These are phyloP conservation scores for Priocnemis perturbator DNA, from an alignment of 2,888 invertebrate genomes.

Conservation along the genomic window DNA sequence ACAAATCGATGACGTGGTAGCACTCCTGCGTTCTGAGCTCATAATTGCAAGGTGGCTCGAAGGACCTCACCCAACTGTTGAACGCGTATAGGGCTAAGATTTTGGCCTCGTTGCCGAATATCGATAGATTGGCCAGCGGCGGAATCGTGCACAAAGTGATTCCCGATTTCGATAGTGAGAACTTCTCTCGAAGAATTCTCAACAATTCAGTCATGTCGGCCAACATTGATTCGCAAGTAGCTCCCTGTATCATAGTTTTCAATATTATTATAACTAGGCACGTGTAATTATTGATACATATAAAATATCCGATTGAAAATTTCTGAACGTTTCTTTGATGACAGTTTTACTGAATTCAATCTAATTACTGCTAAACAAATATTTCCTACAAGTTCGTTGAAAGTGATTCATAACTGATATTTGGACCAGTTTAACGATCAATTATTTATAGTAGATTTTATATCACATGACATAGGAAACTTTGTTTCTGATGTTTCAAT, in stretches of 20 bases:
- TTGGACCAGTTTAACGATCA: no score
- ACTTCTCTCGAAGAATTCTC: slow-evolving; percentile 43
- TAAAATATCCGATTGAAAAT: no score
- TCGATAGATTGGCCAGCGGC: slow-evolving; percentile 59
- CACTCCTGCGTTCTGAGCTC: slow-evolving; percentile 9
- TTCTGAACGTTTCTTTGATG: neutral
- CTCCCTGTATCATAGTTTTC: slow-evolving; percentile 42
- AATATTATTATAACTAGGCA: neutral
- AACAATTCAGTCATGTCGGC: slow-evolving; percentile 53
- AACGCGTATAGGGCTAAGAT: slow-evolving; percentile 45
- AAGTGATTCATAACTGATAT: no score
- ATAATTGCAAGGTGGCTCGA: slow-evolving; percentile 20
- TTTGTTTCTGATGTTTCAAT: no score
- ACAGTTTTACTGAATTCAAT: neutral
- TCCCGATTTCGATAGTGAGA: slow-evolving; percentile 48
- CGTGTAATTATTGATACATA: neutral
- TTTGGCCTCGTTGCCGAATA: slow-evolving; percentile 38
- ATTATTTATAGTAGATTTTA: no score
- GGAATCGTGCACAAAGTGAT: slow-evolving; percentile 65
- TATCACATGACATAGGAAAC: no score
- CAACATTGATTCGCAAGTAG: slow-evolving; percentile 45
- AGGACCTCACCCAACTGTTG: slow-evolving; percentile 52
- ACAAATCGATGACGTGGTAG: slow-evolving; percentile 56
- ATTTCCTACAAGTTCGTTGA: no score
- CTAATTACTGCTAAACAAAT: no score